Percentiles rank a stretch among this genome's conserved stretches.
Evolutionary conservation across 1,140 invertebrate species (phyloP).

Genomic region (Melitaea cinxia): DNA sequence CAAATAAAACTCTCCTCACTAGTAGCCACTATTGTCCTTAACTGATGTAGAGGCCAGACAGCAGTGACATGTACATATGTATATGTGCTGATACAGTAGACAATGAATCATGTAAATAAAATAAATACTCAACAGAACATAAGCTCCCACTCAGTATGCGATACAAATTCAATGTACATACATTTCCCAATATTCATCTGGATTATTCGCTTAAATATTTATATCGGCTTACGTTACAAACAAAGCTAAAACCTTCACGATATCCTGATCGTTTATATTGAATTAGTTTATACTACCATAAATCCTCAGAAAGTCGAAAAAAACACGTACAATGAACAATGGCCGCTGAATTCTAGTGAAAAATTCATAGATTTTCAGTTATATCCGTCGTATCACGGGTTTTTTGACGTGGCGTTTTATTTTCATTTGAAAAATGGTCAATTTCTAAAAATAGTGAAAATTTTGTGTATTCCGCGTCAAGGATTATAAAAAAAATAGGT

Average conservation of each 20-base stretch:
- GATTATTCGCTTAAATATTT: neutral
- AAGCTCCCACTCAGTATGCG: neutral
- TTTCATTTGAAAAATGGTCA: neutral
- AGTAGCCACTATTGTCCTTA: too few relatives aligned
- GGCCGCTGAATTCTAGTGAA: slow-evolving; percentile 32
- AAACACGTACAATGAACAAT: slow-evolving; percentile 34
- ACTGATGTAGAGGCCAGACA: too few relatives aligned
- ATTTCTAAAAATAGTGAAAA: neutral
- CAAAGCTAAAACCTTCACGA: neutral
- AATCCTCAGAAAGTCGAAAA: slow-evolving; percentile 20
- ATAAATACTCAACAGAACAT: too few relatives aligned
- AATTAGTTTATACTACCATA: slow-evolving; percentile 31
- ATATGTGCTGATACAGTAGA: too few relatives aligned
- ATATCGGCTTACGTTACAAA: slow-evolving; percentile 1
- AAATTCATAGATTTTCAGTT: slow-evolving; percentile 34
- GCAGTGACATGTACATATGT: too few relatives aligned
- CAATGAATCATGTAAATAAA: too few relatives aligned
- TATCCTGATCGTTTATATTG: slow-evolving; percentile 12
- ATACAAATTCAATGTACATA: neutral
- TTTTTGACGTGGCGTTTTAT: slow-evolving; percentile 7
- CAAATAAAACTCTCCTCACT: too few relatives aligned
- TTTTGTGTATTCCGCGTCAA: neutral
- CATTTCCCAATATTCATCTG: neutral
- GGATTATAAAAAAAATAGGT: neutral
- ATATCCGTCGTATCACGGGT: slow-evolving; percentile 9